Evolutionary conservation across 2,888 invertebrate genomes (phyloP).

Genomic region (Leucophora obtusa): DNA sequence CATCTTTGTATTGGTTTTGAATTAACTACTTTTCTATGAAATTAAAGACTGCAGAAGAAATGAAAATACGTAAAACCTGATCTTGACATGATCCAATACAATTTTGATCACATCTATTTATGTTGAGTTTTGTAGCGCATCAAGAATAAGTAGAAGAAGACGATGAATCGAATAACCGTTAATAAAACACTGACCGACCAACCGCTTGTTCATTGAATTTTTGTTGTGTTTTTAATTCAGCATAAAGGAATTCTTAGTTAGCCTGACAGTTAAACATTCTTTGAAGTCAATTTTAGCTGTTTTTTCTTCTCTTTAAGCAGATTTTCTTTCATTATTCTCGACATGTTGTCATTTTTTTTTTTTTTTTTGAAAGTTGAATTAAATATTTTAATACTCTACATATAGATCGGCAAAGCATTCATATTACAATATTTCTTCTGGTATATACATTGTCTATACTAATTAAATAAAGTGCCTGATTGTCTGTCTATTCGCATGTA

Average conservation of each 20-base stretch:
- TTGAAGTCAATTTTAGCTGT: slow-evolving; percentile 8
- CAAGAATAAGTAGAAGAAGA: slow-evolving; percentile 40
- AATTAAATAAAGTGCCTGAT: slow-evolving; percentile 59
- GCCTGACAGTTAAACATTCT: slow-evolving; percentile 53
- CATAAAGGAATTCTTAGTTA: slow-evolving; percentile 48
- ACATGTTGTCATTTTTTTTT: slow-evolving; percentile 65
- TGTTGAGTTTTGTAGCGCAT: slow-evolving; percentile 27
- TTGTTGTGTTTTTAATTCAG: slow-evolving; percentile 34
- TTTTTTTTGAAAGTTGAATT: slow-evolving; percentile 60
- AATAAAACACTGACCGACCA: slow-evolving; percentile 40
- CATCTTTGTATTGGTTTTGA: slow-evolving; percentile 27
- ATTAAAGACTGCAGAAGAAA: slow-evolving; percentile 29
- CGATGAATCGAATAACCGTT: slow-evolving; percentile 40
- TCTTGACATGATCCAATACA: slow-evolving; percentile 57
- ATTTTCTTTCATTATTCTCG: slow-evolving; percentile 65
- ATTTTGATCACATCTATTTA: slow-evolving; percentile 47
- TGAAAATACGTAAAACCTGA: slow-evolving; percentile 35
- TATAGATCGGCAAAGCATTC: background rate
- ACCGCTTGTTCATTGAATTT: slow-evolving; percentile 5
- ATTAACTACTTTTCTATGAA: slow-evolving; percentile 28
- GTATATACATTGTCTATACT: slow-evolving; percentile 43
- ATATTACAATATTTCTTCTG: background rate
- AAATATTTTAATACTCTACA: slow-evolving; percentile 48
- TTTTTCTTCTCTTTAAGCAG: slow-evolving; percentile 47
- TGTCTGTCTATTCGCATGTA: slow-evolving; percentile 10